Percentiles rank a stretch among this genome's conserved stretches.
Evolutionary conservation across 2,888 invertebrate species (phyloP).

Genomic region (Lasioglossum malachurum): DNA sequence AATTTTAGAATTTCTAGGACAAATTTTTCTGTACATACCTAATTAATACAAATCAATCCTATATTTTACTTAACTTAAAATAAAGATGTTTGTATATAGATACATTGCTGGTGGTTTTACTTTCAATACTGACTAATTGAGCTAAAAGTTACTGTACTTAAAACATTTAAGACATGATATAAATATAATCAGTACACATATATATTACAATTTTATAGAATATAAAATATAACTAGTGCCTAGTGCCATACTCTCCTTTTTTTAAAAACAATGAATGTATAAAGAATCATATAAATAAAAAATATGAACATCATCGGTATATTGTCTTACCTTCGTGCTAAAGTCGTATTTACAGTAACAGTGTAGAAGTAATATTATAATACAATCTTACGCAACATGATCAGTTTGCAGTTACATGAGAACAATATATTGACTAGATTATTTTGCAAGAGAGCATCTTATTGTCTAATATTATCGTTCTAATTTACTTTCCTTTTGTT

Average conservation of each 20-base stretch:
- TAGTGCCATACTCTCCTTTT: conserved; percentile 2
- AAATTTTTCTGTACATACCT: conserved; percentile 65
- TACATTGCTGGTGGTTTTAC: conserved; percentile 27
- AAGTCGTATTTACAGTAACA: conserved; percentile 58
- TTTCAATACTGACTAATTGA: conserved; percentile 35
- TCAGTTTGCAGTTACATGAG: conserved; percentile 52
- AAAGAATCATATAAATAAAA: conserved; percentile 54
- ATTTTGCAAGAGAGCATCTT: conserved; percentile 55
- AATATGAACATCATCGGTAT: conserved; percentile 31
- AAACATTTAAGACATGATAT: conserved; percentile 29
- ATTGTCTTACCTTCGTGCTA: conserved; percentile 32
- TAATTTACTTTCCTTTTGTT: conserved; percentile 83
- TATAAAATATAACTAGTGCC: conserved; percentile 36
- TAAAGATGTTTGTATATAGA: conserved; percentile 58
- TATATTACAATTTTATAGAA: conserved; percentile 41
- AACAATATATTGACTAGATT: conserved; percentile 77
- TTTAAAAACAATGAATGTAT: conserved; percentile 43
- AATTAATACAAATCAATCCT: conserved; percentile 45
- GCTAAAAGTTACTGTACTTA: conserved; percentile 27
- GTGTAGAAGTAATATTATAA: conserved; percentile 55
- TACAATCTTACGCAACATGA: conserved; percentile 62
- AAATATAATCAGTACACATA: conserved; percentile 29
- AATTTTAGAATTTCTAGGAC: conserved; percentile 47
- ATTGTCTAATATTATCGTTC: conserved; percentile 77
- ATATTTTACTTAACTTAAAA: conserved; percentile 54